Conservation (phyloP, 2,888 invertebrate genomes). For the Ellobium chinense region DNA sequence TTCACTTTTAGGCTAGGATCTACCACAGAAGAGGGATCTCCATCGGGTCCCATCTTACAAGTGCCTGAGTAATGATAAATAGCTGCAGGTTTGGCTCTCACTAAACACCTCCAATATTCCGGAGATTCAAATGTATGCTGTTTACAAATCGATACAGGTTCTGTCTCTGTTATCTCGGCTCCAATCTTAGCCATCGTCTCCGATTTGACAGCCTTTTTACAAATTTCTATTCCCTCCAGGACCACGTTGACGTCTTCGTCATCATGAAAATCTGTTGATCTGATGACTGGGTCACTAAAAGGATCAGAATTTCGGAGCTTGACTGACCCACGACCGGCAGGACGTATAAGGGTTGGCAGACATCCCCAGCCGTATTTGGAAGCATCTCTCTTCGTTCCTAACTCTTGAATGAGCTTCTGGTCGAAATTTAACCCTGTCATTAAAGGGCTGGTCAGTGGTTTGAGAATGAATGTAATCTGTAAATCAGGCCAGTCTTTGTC, state of each 20-base stretch:
- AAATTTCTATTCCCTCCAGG: not conserved
- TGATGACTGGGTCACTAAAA: not conserved
- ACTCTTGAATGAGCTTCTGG: not conserved
- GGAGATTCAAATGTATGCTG: not conserved
- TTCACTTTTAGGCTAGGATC: constrained; percentile 81
- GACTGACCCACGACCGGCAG: not conserved
- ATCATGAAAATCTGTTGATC: too few species aligned
- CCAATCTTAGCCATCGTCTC: not conserved
- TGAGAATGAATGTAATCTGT: constrained; percentile 14
- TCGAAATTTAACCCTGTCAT: not conserved
- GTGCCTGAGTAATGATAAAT: constrained; percentile 86
- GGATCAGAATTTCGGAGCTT: not conserved
- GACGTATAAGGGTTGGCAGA: not conserved
- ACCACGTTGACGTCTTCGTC: not conserved
- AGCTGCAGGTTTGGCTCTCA: constrained; percentile 54
- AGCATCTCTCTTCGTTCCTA: not conserved
- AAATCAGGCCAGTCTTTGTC: constrained; percentile 39
- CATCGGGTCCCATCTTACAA: constrained; percentile 84
- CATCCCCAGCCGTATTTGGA: not conserved
- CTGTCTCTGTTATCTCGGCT: not conserved
- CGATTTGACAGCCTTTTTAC: not conserved
- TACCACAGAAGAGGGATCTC: constrained; percentile 82
- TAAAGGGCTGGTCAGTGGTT: not conserved
- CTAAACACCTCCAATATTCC: constrained; percentile 54
- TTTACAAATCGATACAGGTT: not conserved